Base-by-base conservation (phyloP, 2,888 invertebrate species). In the Masnerella sp. region DNA sequence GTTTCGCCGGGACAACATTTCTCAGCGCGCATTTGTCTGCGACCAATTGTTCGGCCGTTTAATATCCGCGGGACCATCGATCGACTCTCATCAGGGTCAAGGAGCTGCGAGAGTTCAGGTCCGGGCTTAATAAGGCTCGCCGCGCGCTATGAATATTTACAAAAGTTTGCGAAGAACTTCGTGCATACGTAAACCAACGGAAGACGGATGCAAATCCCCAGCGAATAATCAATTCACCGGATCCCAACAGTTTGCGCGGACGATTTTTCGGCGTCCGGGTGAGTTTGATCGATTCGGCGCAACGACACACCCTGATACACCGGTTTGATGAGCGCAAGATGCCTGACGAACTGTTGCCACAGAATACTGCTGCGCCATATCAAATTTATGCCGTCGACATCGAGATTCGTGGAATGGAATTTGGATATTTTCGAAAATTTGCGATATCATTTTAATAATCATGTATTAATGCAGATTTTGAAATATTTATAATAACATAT, bases 221-320 rank as follows among this genome's bases (percentile, higher is more conserved):
- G 18, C 28, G 43, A n/a, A n/a, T n/a, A n/a, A n/a, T n/a, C n/a
- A n/a, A n/a, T n/a, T n/a, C n/a, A n/a, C n/a, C n/a, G n/a, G n/a
- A n/a, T n/a, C n/a, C n/a, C n/a, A n/a, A n/a, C 25, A 14, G 59
- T 22, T 18, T 42, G 28, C 14, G 30, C 11, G 20, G 11, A 5
- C 7, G 40, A 45, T 45, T 61, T 45, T 45, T 58, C 12, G 30
- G 14, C 38, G 18, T 40, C 8, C 51, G 7, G 7, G 11, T 36
- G 14, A 11, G 45, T 61, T 61, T 61, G 49, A 49, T 61, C 61
- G 30, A 38, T 20, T 38, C 11, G 15, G 38, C 15, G 61, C 30
- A 40, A 61, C 9, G 61, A 61, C 49, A 61, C 61, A 61, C 49
- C 61, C 36, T 36, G 47, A 38, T 47, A 47, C 36, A 34, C 11